A percentile compares a stretch with the other conserved stretches of the same genome.
phyloP scores from a whole-genome alignment of 2,888 invertebrate genomes.

The Xestoiulus laeticollis region DNA sequence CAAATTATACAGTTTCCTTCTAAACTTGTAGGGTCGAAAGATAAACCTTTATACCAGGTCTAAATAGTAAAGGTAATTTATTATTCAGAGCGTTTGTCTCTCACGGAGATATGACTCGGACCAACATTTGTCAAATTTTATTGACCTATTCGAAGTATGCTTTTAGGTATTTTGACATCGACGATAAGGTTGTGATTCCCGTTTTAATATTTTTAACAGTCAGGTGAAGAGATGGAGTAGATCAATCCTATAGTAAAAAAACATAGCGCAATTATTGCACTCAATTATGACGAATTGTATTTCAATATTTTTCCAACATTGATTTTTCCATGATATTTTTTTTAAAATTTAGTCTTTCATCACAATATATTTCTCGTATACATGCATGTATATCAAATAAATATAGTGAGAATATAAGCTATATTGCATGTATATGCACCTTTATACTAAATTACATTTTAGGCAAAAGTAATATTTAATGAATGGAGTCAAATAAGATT shows the following conservation, averaged over 20 bases:
- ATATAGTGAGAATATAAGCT: too few relatives aligned
- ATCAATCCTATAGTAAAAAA: not conserved
- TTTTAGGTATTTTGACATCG: not conserved
- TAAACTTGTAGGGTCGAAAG: not conserved
- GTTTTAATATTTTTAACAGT: not conserved
- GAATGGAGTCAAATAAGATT: too few relatives aligned
- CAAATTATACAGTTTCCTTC: not conserved
- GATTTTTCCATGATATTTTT: not conserved
- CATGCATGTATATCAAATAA: too few relatives aligned
- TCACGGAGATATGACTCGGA: not conserved
- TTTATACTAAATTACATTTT: too few relatives aligned
- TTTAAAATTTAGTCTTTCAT: not conserved
- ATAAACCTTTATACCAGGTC: not conserved
- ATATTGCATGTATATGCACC: too few relatives aligned
- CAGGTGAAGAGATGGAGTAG: not conserved
- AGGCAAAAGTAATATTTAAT: too few relatives aligned
- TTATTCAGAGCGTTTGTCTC: not conserved
- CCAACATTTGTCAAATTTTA: conserved; percentile 3
- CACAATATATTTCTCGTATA: too few relatives aligned
- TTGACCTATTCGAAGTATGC: not conserved
- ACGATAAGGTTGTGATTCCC: not conserved
- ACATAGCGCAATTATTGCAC: not conserved
- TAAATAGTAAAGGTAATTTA: not conserved
- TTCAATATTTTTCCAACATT: too few relatives aligned
- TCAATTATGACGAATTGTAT: not conserved